A percentile compares a stretch with the other conserved stretches of the same genome.
These are phyloP conservation scores for Cichlasoma orientale DNA, from an alignment of 2,797 vertebrate species.

Conservation along the genomic window DNA sequence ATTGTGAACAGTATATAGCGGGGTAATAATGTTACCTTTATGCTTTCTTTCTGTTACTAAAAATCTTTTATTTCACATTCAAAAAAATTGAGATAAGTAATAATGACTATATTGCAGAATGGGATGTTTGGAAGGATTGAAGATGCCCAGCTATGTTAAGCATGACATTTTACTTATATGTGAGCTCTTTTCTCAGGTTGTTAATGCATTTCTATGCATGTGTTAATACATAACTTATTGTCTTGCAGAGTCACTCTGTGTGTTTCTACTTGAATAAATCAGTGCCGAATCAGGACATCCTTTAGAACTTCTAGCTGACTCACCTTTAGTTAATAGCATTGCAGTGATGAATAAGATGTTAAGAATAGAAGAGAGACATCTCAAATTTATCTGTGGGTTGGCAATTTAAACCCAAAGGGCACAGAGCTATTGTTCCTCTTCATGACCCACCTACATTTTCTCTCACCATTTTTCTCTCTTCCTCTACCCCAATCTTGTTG, in stretches of 20 bases:
- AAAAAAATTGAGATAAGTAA: neutral
- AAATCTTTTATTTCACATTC: neutral
- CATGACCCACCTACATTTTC: constrained; percentile 16
- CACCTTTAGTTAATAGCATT: constrained; percentile 25
- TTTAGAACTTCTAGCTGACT: constrained; percentile 9
- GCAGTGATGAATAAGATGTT: constrained; percentile 37
- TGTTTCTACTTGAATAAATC: constrained; percentile 6
- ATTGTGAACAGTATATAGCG: neutral
- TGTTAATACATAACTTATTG: neutral
- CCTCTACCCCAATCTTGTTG: constrained; percentile 19
- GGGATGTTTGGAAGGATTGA: too few species aligned
- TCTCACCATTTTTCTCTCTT: neutral
- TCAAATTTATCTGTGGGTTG: constrained; percentile 25
- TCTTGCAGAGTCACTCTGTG: neutral
- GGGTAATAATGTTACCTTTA: neutral
- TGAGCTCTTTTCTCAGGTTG: neutral
- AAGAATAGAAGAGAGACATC: constrained; percentile 22
- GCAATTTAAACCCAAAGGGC: constrained; percentile 37
- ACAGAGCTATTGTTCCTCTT: constrained; percentile 22
- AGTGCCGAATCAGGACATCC: neutral
- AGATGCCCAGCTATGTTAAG: neutral
- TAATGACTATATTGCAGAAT: neutral
- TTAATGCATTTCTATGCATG: neutral
- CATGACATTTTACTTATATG: neutral
- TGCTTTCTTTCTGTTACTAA: neutral